phyloP scores from a whole-genome alignment of 2,797 vertebrate genomes.

The Molothrus ater region DNA sequence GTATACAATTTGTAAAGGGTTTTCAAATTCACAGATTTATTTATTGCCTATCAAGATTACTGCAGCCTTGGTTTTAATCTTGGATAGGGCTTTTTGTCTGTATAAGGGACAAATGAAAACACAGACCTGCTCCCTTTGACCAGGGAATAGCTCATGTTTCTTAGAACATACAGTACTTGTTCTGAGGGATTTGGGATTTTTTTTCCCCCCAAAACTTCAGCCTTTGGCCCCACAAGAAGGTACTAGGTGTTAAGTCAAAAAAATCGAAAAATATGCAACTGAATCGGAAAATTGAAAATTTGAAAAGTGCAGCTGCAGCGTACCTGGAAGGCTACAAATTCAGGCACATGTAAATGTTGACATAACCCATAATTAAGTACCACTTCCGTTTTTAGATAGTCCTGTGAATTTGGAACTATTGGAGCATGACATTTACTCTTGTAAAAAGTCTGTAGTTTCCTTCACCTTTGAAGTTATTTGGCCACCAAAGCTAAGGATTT shows the following conservation, averaged over 20 bases:
- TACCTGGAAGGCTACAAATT: neutral
- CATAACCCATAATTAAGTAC: neutral
- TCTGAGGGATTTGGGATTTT: rapidly evolving
- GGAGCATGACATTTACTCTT: neutral
- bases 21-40: neutral
- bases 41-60: neutral
- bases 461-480: neutral
- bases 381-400: neutral
- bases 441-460: neutral
- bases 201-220: neutral
- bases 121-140: neutral
- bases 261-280: neutral
- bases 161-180: neutral
- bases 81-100: neutral
- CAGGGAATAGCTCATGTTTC: neutral
- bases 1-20: neutral
- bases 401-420: neutral
- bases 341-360: neutral
- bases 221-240: neutral
- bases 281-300: neutral
- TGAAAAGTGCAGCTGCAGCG: neutral
- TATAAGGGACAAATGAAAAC: neutral
- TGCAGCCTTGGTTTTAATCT: neutral
- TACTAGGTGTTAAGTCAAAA: neutral
- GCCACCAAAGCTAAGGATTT: neutral